These are phyloP conservation scores for Habrosyne pyritoides DNA, from an alignment of 2,888 invertebrate genomes.

Conservation along the genomic window DNA sequence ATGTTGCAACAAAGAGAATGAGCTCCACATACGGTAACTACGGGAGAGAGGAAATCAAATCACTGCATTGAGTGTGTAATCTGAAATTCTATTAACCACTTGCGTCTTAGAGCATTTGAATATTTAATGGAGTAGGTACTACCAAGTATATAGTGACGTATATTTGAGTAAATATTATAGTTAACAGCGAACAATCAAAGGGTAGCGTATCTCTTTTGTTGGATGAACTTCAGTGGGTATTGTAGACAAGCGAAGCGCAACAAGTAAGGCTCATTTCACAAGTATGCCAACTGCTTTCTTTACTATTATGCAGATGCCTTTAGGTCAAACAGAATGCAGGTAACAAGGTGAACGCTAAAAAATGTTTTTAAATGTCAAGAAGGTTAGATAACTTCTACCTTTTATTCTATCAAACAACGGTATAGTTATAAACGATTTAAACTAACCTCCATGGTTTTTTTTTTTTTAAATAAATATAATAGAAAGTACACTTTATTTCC, in stretches of 20 bases:
- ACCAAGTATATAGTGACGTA: conserved; percentile 21
- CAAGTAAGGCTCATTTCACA: conserved; percentile 19
- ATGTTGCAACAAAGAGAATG: not conserved
- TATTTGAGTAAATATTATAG: conserved; percentile 5
- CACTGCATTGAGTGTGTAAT: conserved; percentile 31
- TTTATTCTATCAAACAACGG: too few relatives aligned
- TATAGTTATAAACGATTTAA: too few relatives aligned
- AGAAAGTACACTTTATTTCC: too few relatives aligned
- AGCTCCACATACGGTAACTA: conserved; percentile 6
- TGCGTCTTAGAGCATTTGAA: conserved; percentile 33
- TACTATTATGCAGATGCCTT: not conserved
- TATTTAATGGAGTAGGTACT: conserved; percentile 39
- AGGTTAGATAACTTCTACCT: not conserved
- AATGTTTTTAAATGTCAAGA: not conserved
- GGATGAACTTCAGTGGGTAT: conserved; percentile 18
- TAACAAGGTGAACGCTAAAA: not conserved
- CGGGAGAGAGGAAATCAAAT: conserved; percentile 22
- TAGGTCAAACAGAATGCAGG: not conserved
- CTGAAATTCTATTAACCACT: conserved; percentile 48
- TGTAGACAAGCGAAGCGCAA: conserved; percentile 28
- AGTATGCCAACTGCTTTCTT: not conserved
- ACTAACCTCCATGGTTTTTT: too few relatives aligned
- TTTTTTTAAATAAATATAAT: too few relatives aligned
- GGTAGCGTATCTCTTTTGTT: conserved; percentile 27
- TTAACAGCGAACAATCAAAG: not conserved